These are phyloP conservation scores for Scaptodrosophila latifasciaeformis DNA, from an alignment of 2,888 invertebrate species.

Conservation along the genomic window DNA sequence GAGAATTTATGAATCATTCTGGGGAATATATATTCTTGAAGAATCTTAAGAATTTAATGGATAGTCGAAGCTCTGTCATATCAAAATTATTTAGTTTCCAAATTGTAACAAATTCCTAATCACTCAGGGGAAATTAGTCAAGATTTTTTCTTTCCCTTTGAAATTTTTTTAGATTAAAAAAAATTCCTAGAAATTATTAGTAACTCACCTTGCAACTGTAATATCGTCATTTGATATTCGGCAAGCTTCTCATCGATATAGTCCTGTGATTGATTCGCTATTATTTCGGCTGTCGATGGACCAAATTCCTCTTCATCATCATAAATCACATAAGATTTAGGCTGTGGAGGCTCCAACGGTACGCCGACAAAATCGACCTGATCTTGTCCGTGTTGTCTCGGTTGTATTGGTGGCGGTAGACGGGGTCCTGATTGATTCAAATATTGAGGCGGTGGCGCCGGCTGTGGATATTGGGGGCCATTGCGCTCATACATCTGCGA, in stretches of 20 bases:
- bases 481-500: too few relatives aligned
- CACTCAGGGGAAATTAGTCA: too few relatives aligned
- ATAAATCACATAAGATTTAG: slow-evolving; percentile 78
- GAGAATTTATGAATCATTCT: too few relatives aligned
- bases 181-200: too few relatives aligned
- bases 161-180: too few relatives aligned
- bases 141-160: too few relatives aligned
- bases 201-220: slow-evolving; percentile 88
- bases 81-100: too few relatives aligned
- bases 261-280: slow-evolving; percentile 94
- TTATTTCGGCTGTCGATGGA: slow-evolving; percentile 92
- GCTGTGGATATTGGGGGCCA: slow-evolving; percentile 71
- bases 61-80: too few relatives aligned
- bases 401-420: slow-evolving; percentile 70
- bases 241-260: slow-evolving; percentile 95
- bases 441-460: slow-evolving; percentile 70
- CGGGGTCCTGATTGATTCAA: slow-evolving; percentile 63
- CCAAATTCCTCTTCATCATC: slow-evolving; percentile 85
- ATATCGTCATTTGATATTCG: slow-evolving; percentile 94
- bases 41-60: too few relatives aligned
- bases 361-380: slow-evolving; percentile 79
- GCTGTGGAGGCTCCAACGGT: slow-evolving; percentile 84
- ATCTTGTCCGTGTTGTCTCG: slow-evolving; percentile 70
- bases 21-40: too few relatives aligned
- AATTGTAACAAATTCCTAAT: too few relatives aligned